Conservation (phyloP, 2,797 vertebrate genomes). For the Galaxias olidus region DNA sequence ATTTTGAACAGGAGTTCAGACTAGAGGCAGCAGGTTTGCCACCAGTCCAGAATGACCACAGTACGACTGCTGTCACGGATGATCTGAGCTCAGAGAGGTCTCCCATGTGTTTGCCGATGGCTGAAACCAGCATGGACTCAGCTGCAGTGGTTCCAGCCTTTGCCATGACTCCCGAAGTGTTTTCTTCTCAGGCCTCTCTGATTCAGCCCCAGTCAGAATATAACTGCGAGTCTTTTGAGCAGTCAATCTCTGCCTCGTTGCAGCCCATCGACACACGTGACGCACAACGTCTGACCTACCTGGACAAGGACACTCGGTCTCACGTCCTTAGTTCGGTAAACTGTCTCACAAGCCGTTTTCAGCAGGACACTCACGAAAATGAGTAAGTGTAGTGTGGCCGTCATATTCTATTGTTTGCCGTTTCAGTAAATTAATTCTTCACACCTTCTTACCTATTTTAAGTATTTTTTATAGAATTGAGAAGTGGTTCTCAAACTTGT, state of each 20-base stretch:
- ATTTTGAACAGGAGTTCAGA: constrained; percentile 7
- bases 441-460: too few species aligned
- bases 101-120: too few species aligned
- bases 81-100: background rate
- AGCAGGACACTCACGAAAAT: constrained; percentile 7
- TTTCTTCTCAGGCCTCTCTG: background rate
- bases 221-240: background rate
- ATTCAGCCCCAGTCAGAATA: background rate
- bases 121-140: background rate
- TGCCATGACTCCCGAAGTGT: background rate
- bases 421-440: too few species aligned
- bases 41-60: background rate
- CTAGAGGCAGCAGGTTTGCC: background rate
- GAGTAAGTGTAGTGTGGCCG: constrained; percentile 44
- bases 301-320: background rate
- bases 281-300: background rate
- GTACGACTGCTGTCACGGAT: background rate
- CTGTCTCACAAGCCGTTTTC: background rate
- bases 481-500: too few species aligned
- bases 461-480: too few species aligned
- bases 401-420: too few species aligned
- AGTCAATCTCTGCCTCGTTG: constrained; percentile 3
- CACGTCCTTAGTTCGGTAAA: constrained; percentile 1
- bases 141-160: background rate
- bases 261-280: background rate